Conservation (phyloP, 2,888 invertebrate species). For the Latheticus oryzae region DNA sequence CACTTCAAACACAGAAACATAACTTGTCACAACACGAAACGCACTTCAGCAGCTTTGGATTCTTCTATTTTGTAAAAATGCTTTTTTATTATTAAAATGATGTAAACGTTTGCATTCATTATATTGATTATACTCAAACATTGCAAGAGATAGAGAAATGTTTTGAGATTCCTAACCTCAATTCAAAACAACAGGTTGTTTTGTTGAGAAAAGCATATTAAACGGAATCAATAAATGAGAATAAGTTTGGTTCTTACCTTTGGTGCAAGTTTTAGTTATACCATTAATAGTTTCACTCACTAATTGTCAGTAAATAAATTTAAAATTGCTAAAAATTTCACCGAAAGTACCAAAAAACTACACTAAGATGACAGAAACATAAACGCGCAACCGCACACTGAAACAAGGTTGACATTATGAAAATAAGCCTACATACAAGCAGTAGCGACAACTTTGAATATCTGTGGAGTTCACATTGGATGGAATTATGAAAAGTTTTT, state of each 20-base stretch:
- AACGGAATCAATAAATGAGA: neutral
- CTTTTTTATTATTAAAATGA: too few species aligned
- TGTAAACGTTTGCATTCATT: too few species aligned
- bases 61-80: too few species aligned
- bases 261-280: conserved; percentile 4
- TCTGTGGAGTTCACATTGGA: too few species aligned
- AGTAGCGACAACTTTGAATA: too few species aligned
- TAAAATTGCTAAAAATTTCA: conserved; percentile 33
- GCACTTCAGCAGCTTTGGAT: too few species aligned
- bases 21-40: conserved; percentile 21
- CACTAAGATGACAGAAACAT: conserved; percentile 45
- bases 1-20: too few species aligned
- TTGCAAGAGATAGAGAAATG: conserved; percentile 20
- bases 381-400: neutral
- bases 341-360: conserved; percentile 42
- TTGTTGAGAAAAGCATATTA: neutral
- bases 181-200: conserved; percentile 40
- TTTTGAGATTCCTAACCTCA: conserved; percentile 38
- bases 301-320: conserved; percentile 35
- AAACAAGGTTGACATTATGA: too few species aligned
- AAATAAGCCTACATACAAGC: too few species aligned
- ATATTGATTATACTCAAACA: too few species aligned
- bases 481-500: too few species aligned
- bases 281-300: conserved; percentile 29
- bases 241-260: conserved; percentile 36